Base-by-base conservation (phyloP, 1,140 invertebrate genomes). In the Aphaenogaster rudis region DNA sequence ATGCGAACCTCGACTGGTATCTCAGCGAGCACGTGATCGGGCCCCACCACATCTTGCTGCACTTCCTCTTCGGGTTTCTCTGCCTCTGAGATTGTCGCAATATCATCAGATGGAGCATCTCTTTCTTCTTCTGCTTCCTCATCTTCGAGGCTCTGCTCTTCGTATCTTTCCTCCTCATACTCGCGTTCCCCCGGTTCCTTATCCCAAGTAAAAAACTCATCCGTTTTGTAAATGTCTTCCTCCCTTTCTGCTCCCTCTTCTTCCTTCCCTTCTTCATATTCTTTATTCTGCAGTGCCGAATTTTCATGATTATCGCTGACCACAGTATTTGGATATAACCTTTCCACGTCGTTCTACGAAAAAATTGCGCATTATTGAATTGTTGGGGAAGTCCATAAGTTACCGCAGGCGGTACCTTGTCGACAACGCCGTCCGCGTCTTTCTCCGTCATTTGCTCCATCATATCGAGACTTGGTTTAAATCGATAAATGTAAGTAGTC, bases 1-100 rank as follows among this genome's bases (percentile, higher is more conserved):
- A 89, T 88, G 90, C 90, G 79, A 90, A 93, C 92, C 92, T 91
- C 92, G 64, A 52, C 52, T 61, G 90, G 86, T 87, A 93, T 88
- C 69, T 93, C 90, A 69, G 66, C 69, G 57, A 90, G 72, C 80
- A 88, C 86, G 87, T 90, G 88, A 88, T 91, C 88, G 33, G 81
- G 69, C 61, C 85, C 86, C 63, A 52, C 69, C 28, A 50, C 28
- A 9, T 54, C 64, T 79, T 6, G 77, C 21, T 8, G 77, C 17
- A 28, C 63, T 85, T 91, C 81, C 78, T 90, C 86, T 17, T 90
- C 84, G 45, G 33, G 59, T 84, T 90, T 90, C 78, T 90, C 91
- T 66, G 59, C 7, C 50, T 11, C 39, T 13, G 72, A 72, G 72
- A 81, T 66, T 67, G 64, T 76, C 88, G 90, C 45, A 69, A 63